Base-by-base conservation (phyloP, 35 echinoderm and acorn worm genomes). In the Stichopus chloronotus region DNA sequence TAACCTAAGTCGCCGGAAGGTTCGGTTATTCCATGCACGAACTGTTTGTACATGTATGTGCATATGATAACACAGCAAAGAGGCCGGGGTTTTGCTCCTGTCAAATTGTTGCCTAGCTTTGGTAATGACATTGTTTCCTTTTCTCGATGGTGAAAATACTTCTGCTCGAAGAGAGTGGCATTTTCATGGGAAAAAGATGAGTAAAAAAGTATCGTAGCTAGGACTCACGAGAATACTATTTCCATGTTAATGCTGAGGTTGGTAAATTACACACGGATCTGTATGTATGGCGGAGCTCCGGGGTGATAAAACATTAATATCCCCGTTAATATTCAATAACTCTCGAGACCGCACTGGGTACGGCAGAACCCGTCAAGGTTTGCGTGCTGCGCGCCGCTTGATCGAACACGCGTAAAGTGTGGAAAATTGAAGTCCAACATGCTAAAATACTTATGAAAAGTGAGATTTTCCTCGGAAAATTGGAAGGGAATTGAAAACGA, bases 321-420 rank as follows among this genome's bases (percentile, higher is more conserved):
- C 96, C 88, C 96, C 92, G 94, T 97, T 97, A 97, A 97, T 97
- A 97, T 97, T 97, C 96, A 93, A 97, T 97, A 94, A 91, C 90
- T 91, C 90, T n/a, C 11, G 87, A 77, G 90, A 78, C 90, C 90
- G 56, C 72, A n/a, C 55, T 43, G 90, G 90, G 76, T 43, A 71
- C 52, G 56, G 19, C 56, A 71, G 25, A 43, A 52, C 76, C 58
- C 69, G 90, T 79, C 76, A 91, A 77, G 90, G 90, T 79, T 78
- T 91, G 90, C 90, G 55, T 79, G 69, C 53, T 19, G 58, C 90
- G 90, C 25, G 90, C 24, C 90, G 90, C 90, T 91, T 91, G 90
- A 79, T 79, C 76, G 58, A 91, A 91, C 90, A 91, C 69, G 90
- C 90, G 90, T 77, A 78, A 91, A 91, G 90, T 91, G 90, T 91